phyloP scores from a whole-genome alignment of 35 echinoderm and acorn worm species.

The Hemicentrotus pulcherrimus region DNA sequence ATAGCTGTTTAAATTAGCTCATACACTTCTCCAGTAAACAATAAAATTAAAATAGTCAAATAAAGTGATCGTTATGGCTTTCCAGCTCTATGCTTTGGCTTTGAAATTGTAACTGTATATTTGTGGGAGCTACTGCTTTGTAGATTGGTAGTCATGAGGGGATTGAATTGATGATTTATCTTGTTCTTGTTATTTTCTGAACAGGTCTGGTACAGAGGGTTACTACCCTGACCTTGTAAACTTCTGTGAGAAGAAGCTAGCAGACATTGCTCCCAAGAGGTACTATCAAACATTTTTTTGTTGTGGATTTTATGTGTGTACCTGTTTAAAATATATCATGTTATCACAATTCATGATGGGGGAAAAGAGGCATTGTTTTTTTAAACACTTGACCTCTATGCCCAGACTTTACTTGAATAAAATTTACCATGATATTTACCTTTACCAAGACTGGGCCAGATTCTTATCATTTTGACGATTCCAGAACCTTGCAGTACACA shows the following conservation, averaged over 20 bases:
- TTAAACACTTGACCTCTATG: too few relatives aligned
- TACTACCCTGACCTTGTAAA: slow-evolving; percentile 77
- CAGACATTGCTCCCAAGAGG: slow-evolving; percentile 80
- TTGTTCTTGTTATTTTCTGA: slow-evolving; percentile 5
- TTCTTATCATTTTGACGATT: too few relatives aligned
- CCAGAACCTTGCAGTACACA: too few relatives aligned
- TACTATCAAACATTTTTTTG: slow-evolving; percentile 16
- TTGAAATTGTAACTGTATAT: background rate
- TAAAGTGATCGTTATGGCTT: background rate
- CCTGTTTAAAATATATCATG: too few relatives aligned
- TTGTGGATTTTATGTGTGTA: background rate
- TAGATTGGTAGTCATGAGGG: too few relatives aligned
- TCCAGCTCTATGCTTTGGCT: background rate
- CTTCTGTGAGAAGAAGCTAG: slow-evolving; percentile 74
- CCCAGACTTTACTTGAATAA: too few relatives aligned
- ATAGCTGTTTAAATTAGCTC: background rate
- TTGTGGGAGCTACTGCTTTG: too few relatives aligned
- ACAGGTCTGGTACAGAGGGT: slow-evolving; percentile 90
- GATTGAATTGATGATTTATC: background rate
- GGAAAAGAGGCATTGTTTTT: too few relatives aligned
- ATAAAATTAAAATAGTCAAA: background rate
- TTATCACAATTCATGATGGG: too few relatives aligned
- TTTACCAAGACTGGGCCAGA: too few relatives aligned
- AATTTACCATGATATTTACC: too few relatives aligned
- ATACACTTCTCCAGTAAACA: background rate